Conservation (phyloP, 1,140 invertebrate species). For the Dendroctonus valens region DNA sequence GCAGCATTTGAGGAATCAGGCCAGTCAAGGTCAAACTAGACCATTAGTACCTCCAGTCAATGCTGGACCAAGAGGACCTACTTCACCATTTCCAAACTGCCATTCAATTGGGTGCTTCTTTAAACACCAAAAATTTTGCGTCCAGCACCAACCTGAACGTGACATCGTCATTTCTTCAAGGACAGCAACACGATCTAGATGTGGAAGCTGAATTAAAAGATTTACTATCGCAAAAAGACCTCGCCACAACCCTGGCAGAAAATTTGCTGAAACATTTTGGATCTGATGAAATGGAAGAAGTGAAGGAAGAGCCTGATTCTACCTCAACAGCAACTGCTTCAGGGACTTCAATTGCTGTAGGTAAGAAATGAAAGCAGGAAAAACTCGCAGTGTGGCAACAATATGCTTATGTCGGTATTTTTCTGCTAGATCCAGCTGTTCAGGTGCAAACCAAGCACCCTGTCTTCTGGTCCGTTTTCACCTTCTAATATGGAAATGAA, state of each 20-base stretch:
- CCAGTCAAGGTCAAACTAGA: constrained; percentile 20
- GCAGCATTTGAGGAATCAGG: constrained; percentile 55
- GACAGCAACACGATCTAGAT: constrained; percentile 43
- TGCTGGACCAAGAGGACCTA: constrained; percentile 1
- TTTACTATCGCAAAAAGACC: constrained; percentile 69
- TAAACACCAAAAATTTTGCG: constrained; percentile 37
- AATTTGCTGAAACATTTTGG: constrained; percentile 80
- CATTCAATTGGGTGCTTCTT: constrained; percentile 21
- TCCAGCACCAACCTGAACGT: constrained; percentile 21
- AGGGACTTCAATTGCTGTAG: not conserved
- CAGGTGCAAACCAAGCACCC: constrained; percentile 37
- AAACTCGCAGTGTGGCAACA: too few species aligned
- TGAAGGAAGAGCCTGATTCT: constrained; percentile 60
- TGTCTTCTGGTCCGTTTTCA: constrained; percentile 59
- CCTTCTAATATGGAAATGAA: constrained; percentile 54
- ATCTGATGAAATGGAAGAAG: constrained; percentile 62
- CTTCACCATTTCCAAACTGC: constrained; percentile 35
- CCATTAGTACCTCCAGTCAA: constrained; percentile 9
- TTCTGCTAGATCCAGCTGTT: constrained; percentile 19
- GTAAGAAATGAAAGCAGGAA: too few species aligned
- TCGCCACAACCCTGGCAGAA: constrained; percentile 77
- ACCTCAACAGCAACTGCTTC: constrained; percentile 19
- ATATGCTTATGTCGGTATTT: not conserved
- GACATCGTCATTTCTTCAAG: constrained; percentile 34
- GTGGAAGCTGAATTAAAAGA: constrained; percentile 71